A percentile compares a stretch with the other conserved stretches of the same genome.
These are phyloP conservation scores for Hyperoplus lanceolatus DNA, from an alignment of 2,797 vertebrate species.

Conservation along the genomic window DNA sequence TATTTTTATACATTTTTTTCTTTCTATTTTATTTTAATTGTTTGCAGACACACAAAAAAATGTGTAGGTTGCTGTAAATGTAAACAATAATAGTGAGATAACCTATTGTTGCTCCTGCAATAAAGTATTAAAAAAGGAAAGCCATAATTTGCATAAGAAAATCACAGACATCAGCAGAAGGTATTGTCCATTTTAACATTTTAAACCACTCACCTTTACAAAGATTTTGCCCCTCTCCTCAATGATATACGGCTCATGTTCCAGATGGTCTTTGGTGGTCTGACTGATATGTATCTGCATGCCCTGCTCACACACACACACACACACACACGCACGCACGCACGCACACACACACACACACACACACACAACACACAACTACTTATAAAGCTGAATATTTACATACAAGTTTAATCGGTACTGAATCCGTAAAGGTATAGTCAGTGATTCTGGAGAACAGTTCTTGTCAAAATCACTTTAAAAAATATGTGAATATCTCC, in stretches of 20 bases:
- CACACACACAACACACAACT: slow-evolving; percentile 48
- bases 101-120: too few relatives aligned
- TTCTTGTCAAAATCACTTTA: too few relatives aligned
- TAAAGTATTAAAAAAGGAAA: too few relatives aligned
- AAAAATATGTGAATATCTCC: too few relatives aligned
- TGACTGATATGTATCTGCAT: slow-evolving; percentile 89
- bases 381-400: slow-evolving; percentile 21
- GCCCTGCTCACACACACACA: slow-evolving; percentile 75
- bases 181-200: not conserved
- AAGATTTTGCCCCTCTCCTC: slow-evolving; percentile 86
- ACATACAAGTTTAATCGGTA: slow-evolving; percentile 6
- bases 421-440: not conserved
- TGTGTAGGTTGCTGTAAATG: too few relatives aligned
- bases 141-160: not conserved
- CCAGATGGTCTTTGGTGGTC: slow-evolving; percentile 87
- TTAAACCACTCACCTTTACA: slow-evolving; percentile 77
- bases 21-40: too few relatives aligned
- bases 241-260: slow-evolving; percentile 86
- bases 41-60: too few relatives aligned
- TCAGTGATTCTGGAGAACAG: too few relatives aligned
- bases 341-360: slow-evolving; percentile 47
- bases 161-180: not conserved
- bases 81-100: too few relatives aligned
- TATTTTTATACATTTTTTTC: too few relatives aligned
- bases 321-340: slow-evolving; percentile 46